Percentiles rank a stretch among this genome's conserved stretches.
These are phyloP conservation scores for Tachycineta bicolor DNA, from an alignment of 2,113 vertebrate species.

Conservation along the genomic window DNA sequence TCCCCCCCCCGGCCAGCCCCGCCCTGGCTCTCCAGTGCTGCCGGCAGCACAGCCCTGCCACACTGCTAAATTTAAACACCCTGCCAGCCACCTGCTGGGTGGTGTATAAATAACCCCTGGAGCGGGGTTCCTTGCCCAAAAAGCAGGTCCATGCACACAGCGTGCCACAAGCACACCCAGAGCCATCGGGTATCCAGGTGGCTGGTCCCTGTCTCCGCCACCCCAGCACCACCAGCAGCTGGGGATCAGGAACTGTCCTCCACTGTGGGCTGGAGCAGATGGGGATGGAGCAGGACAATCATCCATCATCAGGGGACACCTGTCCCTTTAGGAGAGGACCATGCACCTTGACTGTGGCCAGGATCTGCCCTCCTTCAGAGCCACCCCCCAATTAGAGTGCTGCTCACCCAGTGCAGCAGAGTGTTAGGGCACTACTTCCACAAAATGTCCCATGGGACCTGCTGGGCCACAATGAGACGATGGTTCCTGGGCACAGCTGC, in stretches of 20 bases:
- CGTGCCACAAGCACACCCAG: fast-evolving
- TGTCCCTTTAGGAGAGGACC: background rate
- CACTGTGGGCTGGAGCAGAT: fast-evolving
- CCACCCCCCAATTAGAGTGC: background rate
- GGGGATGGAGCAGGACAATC: background rate
- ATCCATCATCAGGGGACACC: fast-evolving
- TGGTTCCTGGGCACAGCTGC: background rate
- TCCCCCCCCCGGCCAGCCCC: background rate
- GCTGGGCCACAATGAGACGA: background rate
- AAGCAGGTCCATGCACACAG: background rate
- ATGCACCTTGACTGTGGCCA: background rate
- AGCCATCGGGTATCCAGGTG: background rate
- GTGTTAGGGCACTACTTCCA: background rate
- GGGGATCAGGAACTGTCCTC: fast-evolving
- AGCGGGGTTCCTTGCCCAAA: background rate
- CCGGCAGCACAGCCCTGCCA: background rate
- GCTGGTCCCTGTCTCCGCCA: background rate
- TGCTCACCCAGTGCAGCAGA: background rate
- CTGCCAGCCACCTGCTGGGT: background rate
- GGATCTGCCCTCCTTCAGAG: background rate
- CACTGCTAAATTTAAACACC: background rate
- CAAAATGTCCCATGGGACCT: background rate
- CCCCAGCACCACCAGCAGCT: background rate
- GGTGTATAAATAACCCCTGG: background rate
- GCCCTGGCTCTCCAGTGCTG: fast-evolving